A percentile compares a stretch with the other conserved stretches of the same genome.
Conservation (phyloP, 2,797 vertebrate genomes). For the Phataginus tetradactyla region DNA sequence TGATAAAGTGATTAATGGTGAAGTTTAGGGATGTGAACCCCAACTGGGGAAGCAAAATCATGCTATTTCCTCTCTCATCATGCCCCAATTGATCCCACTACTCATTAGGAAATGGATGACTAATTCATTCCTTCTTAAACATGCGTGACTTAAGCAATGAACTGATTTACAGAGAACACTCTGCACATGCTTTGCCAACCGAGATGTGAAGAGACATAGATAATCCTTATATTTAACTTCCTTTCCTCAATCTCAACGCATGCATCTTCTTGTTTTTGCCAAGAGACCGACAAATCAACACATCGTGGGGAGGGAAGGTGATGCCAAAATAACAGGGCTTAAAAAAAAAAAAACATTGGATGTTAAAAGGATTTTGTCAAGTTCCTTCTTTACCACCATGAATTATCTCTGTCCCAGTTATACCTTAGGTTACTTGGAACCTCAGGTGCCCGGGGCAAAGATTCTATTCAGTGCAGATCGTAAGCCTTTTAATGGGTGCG, state of each 20-base stretch:
- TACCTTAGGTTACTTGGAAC: not conserved
- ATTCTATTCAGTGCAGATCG: not conserved
- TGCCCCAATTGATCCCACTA: constrained; percentile 38
- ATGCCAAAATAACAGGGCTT: not conserved
- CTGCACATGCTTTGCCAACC: constrained; percentile 8
- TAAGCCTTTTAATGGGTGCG: constrained; percentile 12
- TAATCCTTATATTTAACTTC: not conserved
- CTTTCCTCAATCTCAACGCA: not conserved
- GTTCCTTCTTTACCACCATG: not conserved
- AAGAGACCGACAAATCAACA: constrained; percentile 33
- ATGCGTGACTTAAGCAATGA: constrained; percentile 70
- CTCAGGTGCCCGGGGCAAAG: constrained; percentile 26
- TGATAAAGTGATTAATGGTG: constrained; percentile 28
- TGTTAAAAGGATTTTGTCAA: not conserved
- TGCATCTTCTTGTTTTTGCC: not conserved
- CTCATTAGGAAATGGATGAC: constrained; percentile 55
- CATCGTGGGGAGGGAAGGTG: not conserved
- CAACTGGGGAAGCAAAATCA: constrained; percentile 57
- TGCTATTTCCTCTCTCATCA: constrained; percentile 49
- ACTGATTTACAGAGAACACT: constrained; percentile 45
- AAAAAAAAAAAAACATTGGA: not conserved
- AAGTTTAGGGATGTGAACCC: constrained; percentile 52
- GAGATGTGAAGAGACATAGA: not conserved
- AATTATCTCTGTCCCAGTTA: constrained; percentile 20
- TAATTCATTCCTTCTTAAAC: constrained; percentile 75